Conservation (phyloP, 2,888 invertebrate species). For the Hypsopygia costalis region DNA sequence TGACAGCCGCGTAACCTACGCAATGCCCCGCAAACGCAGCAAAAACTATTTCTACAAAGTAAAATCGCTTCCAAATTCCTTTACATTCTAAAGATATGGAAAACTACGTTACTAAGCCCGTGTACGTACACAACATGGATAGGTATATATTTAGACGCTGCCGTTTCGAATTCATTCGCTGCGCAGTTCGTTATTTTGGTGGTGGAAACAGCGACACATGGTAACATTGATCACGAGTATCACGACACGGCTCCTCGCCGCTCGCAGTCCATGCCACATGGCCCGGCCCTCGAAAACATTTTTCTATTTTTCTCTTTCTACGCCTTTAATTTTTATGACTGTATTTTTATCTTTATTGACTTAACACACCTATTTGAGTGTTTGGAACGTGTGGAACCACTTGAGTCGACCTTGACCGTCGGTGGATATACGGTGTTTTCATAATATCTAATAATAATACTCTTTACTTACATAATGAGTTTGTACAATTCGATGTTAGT, state of each 20-base stretch:
- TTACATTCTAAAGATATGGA: too few species aligned
- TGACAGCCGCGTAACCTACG: too few species aligned
- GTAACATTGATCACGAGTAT: slow-evolving; percentile 35
- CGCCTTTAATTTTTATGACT: slow-evolving; percentile 10
- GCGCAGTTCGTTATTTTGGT: slow-evolving; percentile 61
- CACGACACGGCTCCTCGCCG: not conserved
- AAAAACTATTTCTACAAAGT: too few species aligned
- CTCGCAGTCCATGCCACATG: slow-evolving; percentile 31
- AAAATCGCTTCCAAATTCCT: too few species aligned
- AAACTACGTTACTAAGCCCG: too few species aligned
- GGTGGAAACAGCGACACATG: slow-evolving; percentile 54
- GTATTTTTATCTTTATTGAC: slow-evolving; percentile 8
- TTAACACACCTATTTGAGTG: not conserved
- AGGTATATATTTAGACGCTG: slow-evolving; percentile 32
- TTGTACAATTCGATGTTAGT: too few species aligned
- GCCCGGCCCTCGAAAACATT: slow-evolving; percentile 16
- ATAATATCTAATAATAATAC: too few species aligned
- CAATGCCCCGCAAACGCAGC: too few species aligned
- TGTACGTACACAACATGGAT: slow-evolving; percentile 9
- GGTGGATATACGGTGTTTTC: not conserved
- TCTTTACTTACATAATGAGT: too few species aligned
- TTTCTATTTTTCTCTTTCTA: slow-evolving; percentile 7
- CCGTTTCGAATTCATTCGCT: slow-evolving; percentile 35
- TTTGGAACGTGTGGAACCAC: slow-evolving; percentile 1
- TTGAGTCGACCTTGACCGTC: slow-evolving; percentile 13